A percentile compares a stretch with the other conserved stretches of the same genome.
Conservation (phyloP, 35 echinoderm and acorn worm species). For the Strongylocentrotus purpuratus region DNA sequence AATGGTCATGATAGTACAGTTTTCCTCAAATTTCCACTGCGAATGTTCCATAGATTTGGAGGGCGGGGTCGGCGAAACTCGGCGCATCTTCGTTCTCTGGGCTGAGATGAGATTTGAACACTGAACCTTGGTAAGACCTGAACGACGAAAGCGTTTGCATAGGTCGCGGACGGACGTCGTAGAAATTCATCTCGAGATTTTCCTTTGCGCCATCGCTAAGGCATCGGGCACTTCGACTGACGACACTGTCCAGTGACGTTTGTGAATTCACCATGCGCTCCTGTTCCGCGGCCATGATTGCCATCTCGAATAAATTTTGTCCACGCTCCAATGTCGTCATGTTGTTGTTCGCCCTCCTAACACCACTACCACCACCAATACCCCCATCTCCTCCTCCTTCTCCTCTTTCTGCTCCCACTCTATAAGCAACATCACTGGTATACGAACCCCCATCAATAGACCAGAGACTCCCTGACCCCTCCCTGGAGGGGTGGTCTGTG, state of each 20-base stretch:
- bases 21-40: background rate
- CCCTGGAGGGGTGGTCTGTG: background rate
- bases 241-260: slow-evolving; percentile 14
- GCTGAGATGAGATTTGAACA: background rate
- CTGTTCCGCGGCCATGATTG: background rate
- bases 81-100: background rate
- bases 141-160: background rate
- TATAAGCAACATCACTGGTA: background rate
- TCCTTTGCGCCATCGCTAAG: slow-evolving; percentile 25
- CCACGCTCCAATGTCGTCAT: background rate
- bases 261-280: slow-evolving; percentile 6
- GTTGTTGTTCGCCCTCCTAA: background rate
- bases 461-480: background rate
- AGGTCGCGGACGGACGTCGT: background rate
- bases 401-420: background rate
- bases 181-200: slow-evolving; percentile 15
- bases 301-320: background rate
- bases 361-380: background rate
- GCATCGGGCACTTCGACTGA: background rate
- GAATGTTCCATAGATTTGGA: slow-evolving; percentile 31
- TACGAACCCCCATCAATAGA: background rate
- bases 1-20: background rate
- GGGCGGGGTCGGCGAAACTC: background rate
- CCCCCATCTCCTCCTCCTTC: background rate
- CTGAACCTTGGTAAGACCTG: slow-evolving; percentile 14